Evolutionary conservation across 2,113 vertebrate genomes (phyloP).

Genomic region (Phrynocephalus versicolor): DNA sequence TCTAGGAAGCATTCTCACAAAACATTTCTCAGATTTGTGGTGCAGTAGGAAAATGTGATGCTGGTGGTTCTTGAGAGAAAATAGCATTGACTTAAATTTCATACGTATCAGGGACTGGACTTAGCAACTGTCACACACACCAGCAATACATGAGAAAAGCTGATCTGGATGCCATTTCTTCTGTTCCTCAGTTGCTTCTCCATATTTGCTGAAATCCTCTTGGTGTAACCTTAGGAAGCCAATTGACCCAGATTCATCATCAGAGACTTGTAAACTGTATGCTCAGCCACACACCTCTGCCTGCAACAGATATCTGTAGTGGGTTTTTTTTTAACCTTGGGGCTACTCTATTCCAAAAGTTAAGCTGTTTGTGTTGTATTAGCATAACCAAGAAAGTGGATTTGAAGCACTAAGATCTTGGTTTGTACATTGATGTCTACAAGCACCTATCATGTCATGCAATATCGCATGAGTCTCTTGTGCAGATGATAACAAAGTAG

Average conservation of each 20-base stretch:
- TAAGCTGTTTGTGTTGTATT: too few species aligned
- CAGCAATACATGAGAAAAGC: background rate
- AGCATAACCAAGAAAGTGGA: too few species aligned
- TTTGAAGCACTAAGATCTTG: background rate
- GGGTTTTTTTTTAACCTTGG: too few species aligned
- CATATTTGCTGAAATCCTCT: background rate
- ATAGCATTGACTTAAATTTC: background rate
- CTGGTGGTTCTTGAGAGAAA: background rate
- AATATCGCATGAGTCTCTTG: background rate
- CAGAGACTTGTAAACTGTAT: background rate
- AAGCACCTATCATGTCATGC: background rate
- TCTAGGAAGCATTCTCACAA: background rate
- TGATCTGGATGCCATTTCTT: background rate
- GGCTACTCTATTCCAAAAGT: too few species aligned
- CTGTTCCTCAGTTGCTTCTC: background rate
- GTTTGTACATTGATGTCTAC: background rate
- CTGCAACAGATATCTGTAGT: too few species aligned
- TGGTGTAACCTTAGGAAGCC: too few species aligned
- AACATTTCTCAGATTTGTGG: accelerated
- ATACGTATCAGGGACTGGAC: background rate
- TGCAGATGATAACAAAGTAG: background rate
- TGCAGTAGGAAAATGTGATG: background rate
- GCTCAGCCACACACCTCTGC: too few species aligned
- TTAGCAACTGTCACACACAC: background rate
- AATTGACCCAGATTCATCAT: background rate